These are phyloP conservation scores for Megaptera novaeangliae DNA, from an alignment of 2,113 vertebrate species.

Conservation along the genomic window DNA sequence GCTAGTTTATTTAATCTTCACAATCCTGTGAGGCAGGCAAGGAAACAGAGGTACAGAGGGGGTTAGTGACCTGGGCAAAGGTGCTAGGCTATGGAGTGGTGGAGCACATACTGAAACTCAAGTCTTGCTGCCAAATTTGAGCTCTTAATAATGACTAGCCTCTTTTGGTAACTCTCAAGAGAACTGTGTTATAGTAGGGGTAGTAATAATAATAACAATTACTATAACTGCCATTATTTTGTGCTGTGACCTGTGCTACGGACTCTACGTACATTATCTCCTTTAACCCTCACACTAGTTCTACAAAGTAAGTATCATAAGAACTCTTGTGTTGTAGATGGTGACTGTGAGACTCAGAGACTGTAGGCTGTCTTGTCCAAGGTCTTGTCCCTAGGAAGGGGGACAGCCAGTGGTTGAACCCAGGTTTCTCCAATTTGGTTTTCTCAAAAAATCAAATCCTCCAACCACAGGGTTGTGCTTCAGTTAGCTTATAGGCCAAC, in stretches of 20 bases:
- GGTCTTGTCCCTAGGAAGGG: background rate
- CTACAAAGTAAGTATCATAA: background rate
- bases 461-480: background rate
- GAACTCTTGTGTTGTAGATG: background rate
- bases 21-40: background rate
- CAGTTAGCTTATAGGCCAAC: background rate
- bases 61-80: background rate
- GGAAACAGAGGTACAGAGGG: background rate
- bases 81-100: background rate
- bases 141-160: background rate
- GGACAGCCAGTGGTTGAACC: background rate
- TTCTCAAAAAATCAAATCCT: background rate
- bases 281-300: background rate
- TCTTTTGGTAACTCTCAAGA: background rate
- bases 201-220: background rate
- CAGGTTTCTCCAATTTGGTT: background rate
- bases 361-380: background rate
- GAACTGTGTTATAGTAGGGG: background rate
- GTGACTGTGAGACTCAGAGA: background rate
- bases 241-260: background rate
- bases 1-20: slow-evolving; percentile 15
- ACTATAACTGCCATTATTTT: background rate
- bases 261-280: background rate
- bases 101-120: background rate
- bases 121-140: background rate